A percentile compares a stretch with the other conserved stretches of the same genome.
These are phyloP conservation scores for Timandra comae DNA, from an alignment of 2,888 invertebrate species.

Conservation along the genomic window DNA sequence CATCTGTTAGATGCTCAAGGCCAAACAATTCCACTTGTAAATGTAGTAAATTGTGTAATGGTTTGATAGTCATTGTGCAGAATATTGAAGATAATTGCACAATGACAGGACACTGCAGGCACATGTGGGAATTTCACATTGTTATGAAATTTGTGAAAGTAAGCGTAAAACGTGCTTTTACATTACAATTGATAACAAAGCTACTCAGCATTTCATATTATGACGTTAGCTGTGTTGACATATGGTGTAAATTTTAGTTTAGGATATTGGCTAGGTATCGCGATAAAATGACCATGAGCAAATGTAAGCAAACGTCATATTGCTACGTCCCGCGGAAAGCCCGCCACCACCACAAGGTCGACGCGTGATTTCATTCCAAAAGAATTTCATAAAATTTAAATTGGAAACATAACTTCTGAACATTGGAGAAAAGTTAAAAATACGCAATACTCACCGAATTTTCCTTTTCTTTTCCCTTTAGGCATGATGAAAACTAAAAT, in stretches of 20 bases:
- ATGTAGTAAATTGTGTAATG: not conserved
- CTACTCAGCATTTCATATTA: conserved; percentile 2
- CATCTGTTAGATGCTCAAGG: conserved; percentile 19
- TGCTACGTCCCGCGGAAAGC: conserved; percentile 45
- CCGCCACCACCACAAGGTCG: conserved; percentile 63
- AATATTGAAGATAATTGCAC: conserved; percentile 6
- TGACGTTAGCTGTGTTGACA: conserved; percentile 23
- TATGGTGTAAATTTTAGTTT: conserved; percentile 30
- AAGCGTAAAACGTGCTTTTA: no score
- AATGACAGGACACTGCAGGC: conserved; percentile 23
- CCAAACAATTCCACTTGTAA: conserved; percentile 9
- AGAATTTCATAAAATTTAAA: conserved; percentile 37
- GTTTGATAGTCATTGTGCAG: not conserved
- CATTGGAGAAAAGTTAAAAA: conserved; percentile 5
- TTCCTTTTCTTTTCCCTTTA: conserved; percentile 86
- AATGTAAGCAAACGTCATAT: conserved; percentile 51
- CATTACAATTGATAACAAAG: no score
- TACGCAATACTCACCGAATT: conserved; percentile 77
- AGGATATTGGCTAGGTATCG: conserved; percentile 28
- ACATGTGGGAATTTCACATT: conserved; percentile 26
- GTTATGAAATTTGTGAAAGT: conserved; percentile 39
- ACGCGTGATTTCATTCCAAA: conserved; percentile 66
- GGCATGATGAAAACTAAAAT: conserved; percentile 79
- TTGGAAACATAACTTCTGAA: conserved; percentile 16
- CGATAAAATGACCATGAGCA: conserved; percentile 33